phyloP scores from a whole-genome alignment of 2,113 vertebrate genomes.

The Bubo bubo region DNA sequence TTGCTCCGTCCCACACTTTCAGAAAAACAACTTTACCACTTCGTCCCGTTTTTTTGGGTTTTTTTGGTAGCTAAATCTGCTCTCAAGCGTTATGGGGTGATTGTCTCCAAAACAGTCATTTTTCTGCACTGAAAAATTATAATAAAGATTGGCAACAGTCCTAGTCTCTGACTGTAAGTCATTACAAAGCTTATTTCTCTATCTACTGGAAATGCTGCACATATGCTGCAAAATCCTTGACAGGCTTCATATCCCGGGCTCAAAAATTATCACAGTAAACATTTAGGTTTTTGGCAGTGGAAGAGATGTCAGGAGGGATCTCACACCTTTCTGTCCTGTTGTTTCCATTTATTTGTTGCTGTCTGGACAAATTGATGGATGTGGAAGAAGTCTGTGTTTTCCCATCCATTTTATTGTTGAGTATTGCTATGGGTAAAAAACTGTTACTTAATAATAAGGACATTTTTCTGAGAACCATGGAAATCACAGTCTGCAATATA shows the following conservation, averaged over 20 bases:
- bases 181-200: background rate
- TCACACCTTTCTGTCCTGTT: background rate
- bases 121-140: background rate
- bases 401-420: background rate
- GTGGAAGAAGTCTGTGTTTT: background rate
- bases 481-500: background rate
- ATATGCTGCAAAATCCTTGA: background rate
- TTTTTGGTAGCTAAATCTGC: constrained; percentile 13
- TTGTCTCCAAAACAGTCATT: background rate
- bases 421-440: background rate
- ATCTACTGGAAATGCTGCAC: background rate
- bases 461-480: background rate
- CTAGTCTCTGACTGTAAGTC: background rate
- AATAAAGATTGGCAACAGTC: background rate
- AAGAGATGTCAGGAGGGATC: background rate
- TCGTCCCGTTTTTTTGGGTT: background rate
- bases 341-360: background rate
- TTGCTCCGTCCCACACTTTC: constrained; percentile 29
- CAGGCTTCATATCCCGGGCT: background rate
- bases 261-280: background rate
- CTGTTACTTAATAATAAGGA: background rate
- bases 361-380: background rate
- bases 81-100: background rate
- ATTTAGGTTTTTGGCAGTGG: background rate
- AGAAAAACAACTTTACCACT: background rate